phyloP scores from a whole-genome alignment of 2,888 invertebrate species.

The Gnatocerus cornutus region DNA sequence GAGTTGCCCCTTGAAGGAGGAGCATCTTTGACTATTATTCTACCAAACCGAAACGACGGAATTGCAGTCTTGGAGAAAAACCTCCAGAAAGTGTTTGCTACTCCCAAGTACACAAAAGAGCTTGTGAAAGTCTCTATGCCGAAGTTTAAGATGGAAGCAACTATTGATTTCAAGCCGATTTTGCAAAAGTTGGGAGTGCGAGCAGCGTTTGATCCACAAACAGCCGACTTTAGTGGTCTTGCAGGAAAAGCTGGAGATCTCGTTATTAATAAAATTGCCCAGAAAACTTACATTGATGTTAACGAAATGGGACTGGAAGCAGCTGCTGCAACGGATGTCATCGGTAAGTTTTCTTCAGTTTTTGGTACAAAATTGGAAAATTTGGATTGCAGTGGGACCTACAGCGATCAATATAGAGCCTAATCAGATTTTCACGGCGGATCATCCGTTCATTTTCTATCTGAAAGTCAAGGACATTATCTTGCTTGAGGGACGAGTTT shows the following conservation, averaged over 20 bases:
- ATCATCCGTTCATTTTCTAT: constrained; percentile 50
- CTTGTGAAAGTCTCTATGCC: constrained; percentile 16
- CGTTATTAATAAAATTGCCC: neutral
- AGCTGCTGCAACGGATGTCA: constrained; percentile 59
- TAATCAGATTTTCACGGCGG: constrained; percentile 45
- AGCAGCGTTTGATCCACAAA: neutral
- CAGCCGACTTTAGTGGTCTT: constrained; percentile 40
- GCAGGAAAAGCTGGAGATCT: constrained; percentile 4
- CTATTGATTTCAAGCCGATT: constrained; percentile 3
- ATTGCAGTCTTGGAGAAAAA: constrained; percentile 7
- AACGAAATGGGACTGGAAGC: constrained; percentile 53
- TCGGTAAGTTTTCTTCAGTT: neutral
- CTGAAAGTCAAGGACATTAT: constrained; percentile 29
- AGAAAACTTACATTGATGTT: constrained; percentile 22
- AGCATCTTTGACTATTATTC: constrained; percentile 57
- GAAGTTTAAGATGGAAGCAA: constrained; percentile 18
- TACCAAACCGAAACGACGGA: constrained; percentile 58
- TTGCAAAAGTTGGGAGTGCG: constrained; percentile 15
- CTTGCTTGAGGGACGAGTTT: constrained; percentile 16
- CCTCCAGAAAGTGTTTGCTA: neutral
- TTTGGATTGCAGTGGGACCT: neutral
- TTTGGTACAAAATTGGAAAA: neutral
- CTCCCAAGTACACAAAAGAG: neutral
- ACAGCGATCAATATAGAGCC: too few species aligned
- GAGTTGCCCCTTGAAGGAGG: constrained; percentile 59